These are phyloP conservation scores for Myotis vivesi DNA, from an alignment of 2,797 vertebrate genomes.

Conservation along the genomic window DNA sequence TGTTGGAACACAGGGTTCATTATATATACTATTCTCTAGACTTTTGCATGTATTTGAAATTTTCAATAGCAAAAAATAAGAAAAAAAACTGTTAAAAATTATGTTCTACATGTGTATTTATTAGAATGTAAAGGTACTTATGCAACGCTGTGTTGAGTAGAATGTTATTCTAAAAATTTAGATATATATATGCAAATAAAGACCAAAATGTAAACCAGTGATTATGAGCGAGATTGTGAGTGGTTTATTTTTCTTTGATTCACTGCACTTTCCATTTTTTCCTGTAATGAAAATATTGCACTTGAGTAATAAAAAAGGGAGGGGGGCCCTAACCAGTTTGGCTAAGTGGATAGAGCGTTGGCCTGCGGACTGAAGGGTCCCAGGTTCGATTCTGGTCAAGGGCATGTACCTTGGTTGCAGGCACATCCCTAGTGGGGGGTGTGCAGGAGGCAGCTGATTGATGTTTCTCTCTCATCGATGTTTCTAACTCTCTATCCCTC, in stretches of 20 bases:
- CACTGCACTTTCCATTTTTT: background rate
- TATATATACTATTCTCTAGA: background rate
- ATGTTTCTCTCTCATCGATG: too few species aligned
- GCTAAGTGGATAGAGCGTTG: too few species aligned
- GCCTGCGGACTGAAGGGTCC: too few species aligned
- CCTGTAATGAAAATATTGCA: background rate
- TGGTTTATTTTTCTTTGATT: background rate
- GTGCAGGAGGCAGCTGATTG: too few species aligned
- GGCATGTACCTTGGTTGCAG: too few species aligned
- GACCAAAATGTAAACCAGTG: background rate
- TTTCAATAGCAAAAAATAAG: background rate
- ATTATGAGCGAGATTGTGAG: background rate
- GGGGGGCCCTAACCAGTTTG: too few species aligned
- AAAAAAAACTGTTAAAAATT: background rate
- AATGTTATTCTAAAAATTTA: slow-evolving; percentile 20
- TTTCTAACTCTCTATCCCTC: too few species aligned
- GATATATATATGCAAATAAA: background rate
- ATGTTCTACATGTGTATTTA: background rate
- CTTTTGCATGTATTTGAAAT: background rate
- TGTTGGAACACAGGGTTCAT: background rate
- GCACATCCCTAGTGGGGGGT: too few species aligned
- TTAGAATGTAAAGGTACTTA: background rate
- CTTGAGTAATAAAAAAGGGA: background rate
- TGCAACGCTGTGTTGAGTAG: background rate
- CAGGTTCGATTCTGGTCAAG: too few species aligned